A percentile compares a stretch with the other conserved stretches of the same genome.
These are phyloP conservation scores for Lophura nycthemera DNA, from an alignment of 2,113 vertebrate species.

Conservation along the genomic window DNA sequence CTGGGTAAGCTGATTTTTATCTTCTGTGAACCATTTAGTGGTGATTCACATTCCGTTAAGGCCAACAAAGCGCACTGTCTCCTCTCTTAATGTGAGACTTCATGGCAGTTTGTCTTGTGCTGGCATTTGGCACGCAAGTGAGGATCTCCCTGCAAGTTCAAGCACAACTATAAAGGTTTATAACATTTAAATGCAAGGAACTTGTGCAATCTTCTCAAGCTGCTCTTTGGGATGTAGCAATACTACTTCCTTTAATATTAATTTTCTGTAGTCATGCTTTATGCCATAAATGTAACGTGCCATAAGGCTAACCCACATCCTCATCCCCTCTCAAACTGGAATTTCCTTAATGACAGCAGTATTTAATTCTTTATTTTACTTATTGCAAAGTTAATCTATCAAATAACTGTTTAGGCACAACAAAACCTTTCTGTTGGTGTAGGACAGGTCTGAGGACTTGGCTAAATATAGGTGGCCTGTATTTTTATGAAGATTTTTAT, in stretches of 20 bases:
- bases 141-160: neutral
- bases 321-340: neutral
- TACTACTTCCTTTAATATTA: neutral
- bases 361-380: slow-evolving; percentile 1
- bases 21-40: neutral
- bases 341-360: neutral
- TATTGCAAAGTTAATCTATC: neutral
- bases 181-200: neutral
- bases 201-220: slow-evolving; percentile 13
- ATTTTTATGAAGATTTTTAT: slow-evolving; percentile 56
- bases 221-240: neutral
- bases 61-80: neutral
- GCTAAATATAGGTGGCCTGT: neutral
- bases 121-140: neutral
- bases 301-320: neutral
- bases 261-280: neutral
- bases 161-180: slow-evolving; percentile 22
- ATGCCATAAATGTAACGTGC: neutral
- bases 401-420: neutral
- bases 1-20: neutral
- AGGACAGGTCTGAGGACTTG: neutral
- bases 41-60: neutral
- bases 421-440: neutral
- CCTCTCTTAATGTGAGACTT: neutral
- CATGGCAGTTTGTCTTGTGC: neutral